phyloP scores from a whole-genome alignment of 2,113 vertebrate genomes.

The Acrocephalus arundinaceus region DNA sequence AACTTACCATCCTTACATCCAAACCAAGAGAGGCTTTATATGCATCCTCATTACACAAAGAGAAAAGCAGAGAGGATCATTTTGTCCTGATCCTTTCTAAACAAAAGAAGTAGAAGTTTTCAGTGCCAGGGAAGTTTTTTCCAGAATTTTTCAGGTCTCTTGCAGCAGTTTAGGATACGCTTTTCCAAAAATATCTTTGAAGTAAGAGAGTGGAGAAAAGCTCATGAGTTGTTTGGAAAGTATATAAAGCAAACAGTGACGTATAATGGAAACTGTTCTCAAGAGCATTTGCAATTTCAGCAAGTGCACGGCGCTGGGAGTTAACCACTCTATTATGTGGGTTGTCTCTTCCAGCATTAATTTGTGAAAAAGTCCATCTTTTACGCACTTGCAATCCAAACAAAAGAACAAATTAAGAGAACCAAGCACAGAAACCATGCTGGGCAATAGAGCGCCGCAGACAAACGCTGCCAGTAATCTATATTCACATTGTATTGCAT shows the following conservation, averaged over 20 bases:
- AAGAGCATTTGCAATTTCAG: background rate
- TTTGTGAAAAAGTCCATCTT: constrained; percentile 31
- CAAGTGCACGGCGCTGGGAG: background rate
- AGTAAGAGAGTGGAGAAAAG: background rate
- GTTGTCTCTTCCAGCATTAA: constrained; percentile 18
- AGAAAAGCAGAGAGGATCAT: background rate
- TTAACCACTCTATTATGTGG: background rate
- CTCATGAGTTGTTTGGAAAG: background rate
- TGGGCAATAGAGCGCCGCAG: background rate
- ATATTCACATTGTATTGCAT: background rate
- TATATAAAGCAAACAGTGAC: background rate
- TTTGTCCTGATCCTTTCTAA: background rate
- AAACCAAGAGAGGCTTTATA: background rate
- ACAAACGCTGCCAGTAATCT: background rate
- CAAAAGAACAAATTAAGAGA: constrained; percentile 40
- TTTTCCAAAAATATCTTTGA: background rate
- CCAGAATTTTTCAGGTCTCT: background rate
- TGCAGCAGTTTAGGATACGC: background rate
- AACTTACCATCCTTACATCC: background rate
- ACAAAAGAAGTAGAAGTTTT: background rate
- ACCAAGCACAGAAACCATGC: constrained; percentile 18
- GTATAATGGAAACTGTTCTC: background rate
- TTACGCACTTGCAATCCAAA: background rate
- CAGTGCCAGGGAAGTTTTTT: background rate
- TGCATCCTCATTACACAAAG: background rate